phyloP scores from a whole-genome alignment of 2,797 vertebrate genomes.

The Typhlichthys eigenmanni region DNA sequence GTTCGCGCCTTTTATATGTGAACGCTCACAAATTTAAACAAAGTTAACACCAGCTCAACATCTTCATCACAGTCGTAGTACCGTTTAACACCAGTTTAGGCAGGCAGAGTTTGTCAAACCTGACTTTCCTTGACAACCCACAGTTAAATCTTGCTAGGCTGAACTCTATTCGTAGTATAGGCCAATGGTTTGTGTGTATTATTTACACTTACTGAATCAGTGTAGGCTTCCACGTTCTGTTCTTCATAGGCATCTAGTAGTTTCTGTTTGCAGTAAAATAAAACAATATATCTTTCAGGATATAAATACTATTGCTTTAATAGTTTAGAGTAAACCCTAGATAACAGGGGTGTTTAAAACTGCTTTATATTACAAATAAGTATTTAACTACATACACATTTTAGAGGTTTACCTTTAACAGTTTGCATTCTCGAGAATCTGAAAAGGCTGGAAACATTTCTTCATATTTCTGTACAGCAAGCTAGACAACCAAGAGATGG shows the following conservation, averaged over 20 bases:
- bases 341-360: too few relatives aligned
- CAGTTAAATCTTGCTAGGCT: too few relatives aligned
- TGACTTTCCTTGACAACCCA: too few relatives aligned
- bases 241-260: conserved; percentile 90
- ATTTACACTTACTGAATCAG: conserved; percentile 83
- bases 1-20: too few relatives aligned
- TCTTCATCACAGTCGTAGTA: too few relatives aligned
- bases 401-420: conserved; percentile 80
- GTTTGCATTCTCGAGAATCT: conserved; percentile 78
- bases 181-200: not conserved
- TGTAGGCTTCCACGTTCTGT: conserved; percentile 89
- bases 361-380: too few relatives aligned
- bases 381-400: too few relatives aligned
- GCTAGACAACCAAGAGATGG: conserved; percentile 39
- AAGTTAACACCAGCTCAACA: too few relatives aligned
- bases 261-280: conserved; percentile 74
- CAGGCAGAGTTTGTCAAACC: too few relatives aligned
- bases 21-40: too few relatives aligned
- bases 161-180: not conserved
- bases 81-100: too few relatives aligned
- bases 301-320: not conserved
- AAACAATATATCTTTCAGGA: not conserved
- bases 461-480: conserved; percentile 80
- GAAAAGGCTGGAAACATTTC: conserved; percentile 92
- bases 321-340: too few relatives aligned